Evolutionary conservation across 2,113 vertebrate genomes (phyloP).

Genomic region (Cyphomyrus discorhynchus): DNA sequence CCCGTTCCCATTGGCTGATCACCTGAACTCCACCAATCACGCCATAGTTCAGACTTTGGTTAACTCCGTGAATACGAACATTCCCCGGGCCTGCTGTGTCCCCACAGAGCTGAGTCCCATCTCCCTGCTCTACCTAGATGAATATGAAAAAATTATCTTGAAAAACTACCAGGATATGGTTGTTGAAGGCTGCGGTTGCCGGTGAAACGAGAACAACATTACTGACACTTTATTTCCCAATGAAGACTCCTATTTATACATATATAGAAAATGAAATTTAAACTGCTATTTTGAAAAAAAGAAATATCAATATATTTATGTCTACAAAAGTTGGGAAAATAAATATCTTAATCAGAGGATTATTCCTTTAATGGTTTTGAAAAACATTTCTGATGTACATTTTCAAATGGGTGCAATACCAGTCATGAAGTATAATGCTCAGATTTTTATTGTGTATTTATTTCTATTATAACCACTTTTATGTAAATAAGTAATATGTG

Average conservation of each 20-base stretch:
- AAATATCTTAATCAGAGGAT: conserved; percentile 99
- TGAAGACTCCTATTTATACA: conserved; percentile 98
- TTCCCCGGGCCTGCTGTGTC: conserved; percentile 96
- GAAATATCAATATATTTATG: conserved; percentile 95
- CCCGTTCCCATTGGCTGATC: conserved; percentile 91
- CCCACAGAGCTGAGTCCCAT: conserved; percentile 97
- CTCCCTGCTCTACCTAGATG: conserved; percentile 95
- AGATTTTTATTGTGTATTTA: conserved; percentile 99
- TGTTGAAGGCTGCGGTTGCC: conserved; percentile 96
- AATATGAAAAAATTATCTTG: conserved; percentile 95
- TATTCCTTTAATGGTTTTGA: conserved; percentile 95
- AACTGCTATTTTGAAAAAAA: conserved; percentile 83
- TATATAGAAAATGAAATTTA: conserved; percentile 68
- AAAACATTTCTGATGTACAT: conserved; percentile 98
- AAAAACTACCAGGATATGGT: conserved; percentile 99
- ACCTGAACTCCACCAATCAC: conserved; percentile 97
- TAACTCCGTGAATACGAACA: conserved; percentile 96
- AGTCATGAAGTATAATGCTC: conserved; percentile 99
- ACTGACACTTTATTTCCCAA: conserved; percentile 87
- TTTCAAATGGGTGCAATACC: conserved; percentile 93
- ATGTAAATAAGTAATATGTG: conserved; percentile 97
- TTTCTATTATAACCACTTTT: conserved; percentile 99
- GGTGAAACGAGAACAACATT: conserved; percentile 61
- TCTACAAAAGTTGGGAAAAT: conserved; percentile 92
- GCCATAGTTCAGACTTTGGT: conserved; percentile 98